A percentile compares a stretch with the other conserved stretches of the same genome.
These are phyloP conservation scores for Therioaphis trifolii DNA, from an alignment of 2,888 invertebrate species.

Conservation along the genomic window DNA sequence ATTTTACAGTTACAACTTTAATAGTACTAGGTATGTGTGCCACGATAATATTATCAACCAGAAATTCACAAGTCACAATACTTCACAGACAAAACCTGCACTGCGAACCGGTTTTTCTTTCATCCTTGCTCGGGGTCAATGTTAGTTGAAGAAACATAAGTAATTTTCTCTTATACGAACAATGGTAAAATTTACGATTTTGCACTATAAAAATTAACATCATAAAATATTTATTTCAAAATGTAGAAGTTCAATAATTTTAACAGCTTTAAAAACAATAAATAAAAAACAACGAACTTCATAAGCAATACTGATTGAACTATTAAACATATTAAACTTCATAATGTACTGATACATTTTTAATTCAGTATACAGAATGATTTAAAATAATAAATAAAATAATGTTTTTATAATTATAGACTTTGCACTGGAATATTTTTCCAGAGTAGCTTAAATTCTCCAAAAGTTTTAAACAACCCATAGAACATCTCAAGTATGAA, in stretches of 20 bases:
- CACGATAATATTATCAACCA: conserved; percentile 51
- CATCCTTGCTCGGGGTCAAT: conserved; percentile 54
- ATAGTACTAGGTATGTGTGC: conserved; percentile 28
- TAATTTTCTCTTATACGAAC: conserved; percentile 45
- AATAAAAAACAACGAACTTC: background rate
- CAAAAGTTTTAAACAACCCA: too few species aligned
- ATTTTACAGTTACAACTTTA: conserved; percentile 17
- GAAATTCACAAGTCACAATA: conserved; percentile 59
- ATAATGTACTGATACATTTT: too few species aligned
- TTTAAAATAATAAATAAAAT: too few species aligned
- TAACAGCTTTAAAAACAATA: background rate
- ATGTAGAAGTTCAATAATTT: background rate
- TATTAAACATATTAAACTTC: too few species aligned
- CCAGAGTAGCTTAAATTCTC: too few species aligned
- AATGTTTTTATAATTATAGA: too few species aligned
- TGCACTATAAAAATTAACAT: conserved; percentile 10
- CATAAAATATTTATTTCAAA: background rate
- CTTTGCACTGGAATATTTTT: too few species aligned
- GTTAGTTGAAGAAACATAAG: conserved; percentile 47
- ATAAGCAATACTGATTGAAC: too few species aligned
- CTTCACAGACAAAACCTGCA: conserved; percentile 59
- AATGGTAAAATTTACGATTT: conserved; percentile 26
- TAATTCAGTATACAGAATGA: too few species aligned
- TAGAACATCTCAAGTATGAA: too few species aligned
- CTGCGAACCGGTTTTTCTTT: conserved; percentile 59